A percentile compares a stretch with the other conserved stretches of the same genome.
Evolutionary conservation across 2,888 invertebrate species (phyloP).

Genomic region (Trimorus sp.): DNA sequence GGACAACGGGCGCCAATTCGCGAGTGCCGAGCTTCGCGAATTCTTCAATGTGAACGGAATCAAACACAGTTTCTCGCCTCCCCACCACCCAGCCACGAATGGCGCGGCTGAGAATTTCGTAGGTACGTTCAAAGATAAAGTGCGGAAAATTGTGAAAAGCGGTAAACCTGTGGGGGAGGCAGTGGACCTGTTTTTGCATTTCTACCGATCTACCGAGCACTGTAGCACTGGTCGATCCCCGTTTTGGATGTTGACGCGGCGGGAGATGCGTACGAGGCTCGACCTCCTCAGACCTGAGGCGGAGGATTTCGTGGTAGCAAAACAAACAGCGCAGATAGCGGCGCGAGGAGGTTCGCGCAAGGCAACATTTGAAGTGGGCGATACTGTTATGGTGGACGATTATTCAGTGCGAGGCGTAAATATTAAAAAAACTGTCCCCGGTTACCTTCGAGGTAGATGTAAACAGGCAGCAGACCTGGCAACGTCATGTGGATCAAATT

Average conservation of each 20-base stretch:
- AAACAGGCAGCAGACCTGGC: no score
- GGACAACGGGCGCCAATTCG: constrained; percentile 23
- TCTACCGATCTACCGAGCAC: constrained; percentile 27
- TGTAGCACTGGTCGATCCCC: constrained; percentile 36
- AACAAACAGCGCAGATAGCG: background rate
- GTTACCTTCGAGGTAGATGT: no score
- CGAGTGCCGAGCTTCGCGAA: constrained; percentile 15
- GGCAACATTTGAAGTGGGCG: no score
- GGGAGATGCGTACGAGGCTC: constrained; percentile 20
- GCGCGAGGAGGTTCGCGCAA: no score
- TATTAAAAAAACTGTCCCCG: background rate
- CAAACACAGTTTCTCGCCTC: constrained; percentile 17
- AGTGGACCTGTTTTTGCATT: constrained; percentile 12
- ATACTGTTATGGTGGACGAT: no score
- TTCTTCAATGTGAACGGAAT: constrained; percentile 18
- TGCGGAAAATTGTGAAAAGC: constrained; percentile 25
- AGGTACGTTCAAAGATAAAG: constrained; percentile 29
- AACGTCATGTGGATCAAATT: no score
- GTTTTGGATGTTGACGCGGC: constrained; percentile 16
- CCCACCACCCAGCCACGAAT: constrained; percentile 35
- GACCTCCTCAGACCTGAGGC: constrained; percentile 18
- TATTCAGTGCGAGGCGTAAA: no score
- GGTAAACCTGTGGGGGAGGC: constrained; percentile 5
- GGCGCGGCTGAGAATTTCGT: constrained; percentile 37
- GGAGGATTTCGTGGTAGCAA: background rate